Evolutionary conservation across 1,140 invertebrate species (phyloP).

Genomic region (Heterodera carotae): DNA sequence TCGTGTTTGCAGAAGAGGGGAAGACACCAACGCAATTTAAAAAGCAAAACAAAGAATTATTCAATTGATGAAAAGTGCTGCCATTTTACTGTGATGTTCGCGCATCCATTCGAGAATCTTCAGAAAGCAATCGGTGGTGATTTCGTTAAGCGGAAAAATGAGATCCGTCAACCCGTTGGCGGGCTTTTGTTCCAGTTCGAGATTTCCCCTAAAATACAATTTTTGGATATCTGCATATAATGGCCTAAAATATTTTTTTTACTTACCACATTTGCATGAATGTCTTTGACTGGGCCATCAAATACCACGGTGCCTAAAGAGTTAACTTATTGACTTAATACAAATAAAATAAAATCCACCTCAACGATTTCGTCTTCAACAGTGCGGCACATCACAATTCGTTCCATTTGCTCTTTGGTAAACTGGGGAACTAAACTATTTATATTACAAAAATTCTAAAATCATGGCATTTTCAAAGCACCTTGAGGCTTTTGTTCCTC

Average conservation of each 20-base stretch:
- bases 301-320: conserved; percentile 25
- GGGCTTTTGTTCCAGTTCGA: conserved; percentile 7
- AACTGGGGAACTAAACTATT: background rate
- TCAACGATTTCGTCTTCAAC: conserved; percentile 2
- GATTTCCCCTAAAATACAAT: conserved; percentile 9
- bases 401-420: conserved; percentile 25
- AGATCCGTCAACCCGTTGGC: background rate
- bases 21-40: too few relatives aligned
- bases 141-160: conserved; percentile 25
- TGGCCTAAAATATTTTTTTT: too few relatives aligned
- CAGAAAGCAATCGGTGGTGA: conserved; percentile 15
- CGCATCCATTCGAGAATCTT: conserved; percentile 17
- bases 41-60: background rate
- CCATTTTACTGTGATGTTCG: conserved; percentile 5
- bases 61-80: too few relatives aligned
- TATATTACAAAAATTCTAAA: too few relatives aligned
- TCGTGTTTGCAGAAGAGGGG: too few relatives aligned
- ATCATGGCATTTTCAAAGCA: background rate
- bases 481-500: background rate
- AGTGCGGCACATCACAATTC: conserved; percentile 11
- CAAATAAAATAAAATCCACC: background rate
- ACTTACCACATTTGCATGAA: conserved; percentile 11
- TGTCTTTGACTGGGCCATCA: conserved; percentile 9
- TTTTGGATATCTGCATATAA: too few relatives aligned
- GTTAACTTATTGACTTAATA: too few relatives aligned